Evolutionary conservation across 2,113 vertebrate species (phyloP), one percentile per base, ranked within the genome.

Genomic region (Gasterosteus aculeatus): DNA sequence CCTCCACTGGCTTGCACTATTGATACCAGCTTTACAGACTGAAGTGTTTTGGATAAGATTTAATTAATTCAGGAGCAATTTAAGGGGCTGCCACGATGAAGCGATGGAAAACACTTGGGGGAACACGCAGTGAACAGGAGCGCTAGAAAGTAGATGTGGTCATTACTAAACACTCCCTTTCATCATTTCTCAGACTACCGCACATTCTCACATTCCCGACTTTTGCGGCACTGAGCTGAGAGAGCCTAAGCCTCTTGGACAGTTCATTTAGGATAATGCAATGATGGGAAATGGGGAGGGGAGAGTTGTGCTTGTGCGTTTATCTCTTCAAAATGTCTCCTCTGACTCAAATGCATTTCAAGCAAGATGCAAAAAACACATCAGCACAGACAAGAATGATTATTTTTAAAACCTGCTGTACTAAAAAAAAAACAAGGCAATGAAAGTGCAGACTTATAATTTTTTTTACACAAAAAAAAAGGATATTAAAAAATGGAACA

Each of bases 391-490:
- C 91, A 88, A 92, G 91, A 92, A 85, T 90, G 87, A 92, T 94
- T 93, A 93, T 91, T 92, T 91, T 93, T 86, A 89, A 76, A 92
- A 93, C 85, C 87, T 89, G 90, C 83, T 53, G 69, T 38, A 38
- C 35, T 26, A 38, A 38, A 85, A 91, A 92, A 87, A 90, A 78
- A 83, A 89, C 91, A 92, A 92, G 81, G 81, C 89, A 86, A 92
- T 87, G 82, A 88, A 81, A 86, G 77, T 80, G 82, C 33, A 78
- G 68, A 84, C 75, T 72, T 84, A 81, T 91, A 87, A 93, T 93
- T 26, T 26, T 91, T 93, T 92, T 92, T 49, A 87, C 90, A 93
- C 84, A 88, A 91, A 87, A 91, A 87, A 89, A 89, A 92, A 87
- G 69, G 81, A 91, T 78, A 89, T 91, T 79, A 86, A 90, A 26